Conservation (phyloP, 2,113 vertebrate genomes). For the Chlamydotis undulata region DNA sequence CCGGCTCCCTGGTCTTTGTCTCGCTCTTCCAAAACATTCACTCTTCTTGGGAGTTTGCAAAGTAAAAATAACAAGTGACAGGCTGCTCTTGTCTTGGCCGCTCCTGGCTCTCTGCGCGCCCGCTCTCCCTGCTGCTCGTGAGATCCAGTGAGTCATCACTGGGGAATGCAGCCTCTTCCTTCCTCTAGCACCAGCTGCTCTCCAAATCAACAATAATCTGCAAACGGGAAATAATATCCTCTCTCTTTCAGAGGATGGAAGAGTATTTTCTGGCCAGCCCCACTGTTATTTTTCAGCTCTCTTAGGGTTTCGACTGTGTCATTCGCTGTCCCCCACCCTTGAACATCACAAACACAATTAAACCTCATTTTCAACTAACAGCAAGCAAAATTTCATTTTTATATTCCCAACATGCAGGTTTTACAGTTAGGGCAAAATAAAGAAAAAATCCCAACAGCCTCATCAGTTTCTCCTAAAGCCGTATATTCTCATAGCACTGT, state of each 20-base stretch:
- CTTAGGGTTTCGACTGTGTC: background rate
- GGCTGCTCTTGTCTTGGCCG: background rate
- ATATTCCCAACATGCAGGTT: background rate
- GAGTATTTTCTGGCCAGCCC: background rate
- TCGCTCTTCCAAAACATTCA: background rate
- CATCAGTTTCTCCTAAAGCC: background rate
- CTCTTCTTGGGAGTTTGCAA: background rate
- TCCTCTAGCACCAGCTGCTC: slow-evolving; percentile 46
- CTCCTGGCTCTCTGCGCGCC: background rate
- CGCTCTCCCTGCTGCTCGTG: background rate
- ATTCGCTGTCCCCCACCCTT: background rate
- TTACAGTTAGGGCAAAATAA: background rate
- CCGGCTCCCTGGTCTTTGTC: background rate
- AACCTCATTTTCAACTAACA: background rate
- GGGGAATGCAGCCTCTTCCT: slow-evolving; percentile 24
- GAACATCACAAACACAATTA: background rate
- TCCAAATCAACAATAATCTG: slow-evolving; percentile 11
- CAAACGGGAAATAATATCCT: background rate
- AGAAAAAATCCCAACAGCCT: background rate
- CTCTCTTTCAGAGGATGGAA: background rate
- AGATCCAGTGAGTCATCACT: slow-evolving; percentile 5
- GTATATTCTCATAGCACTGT: background rate
- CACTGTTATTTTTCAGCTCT: background rate
- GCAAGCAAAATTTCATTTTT: background rate
- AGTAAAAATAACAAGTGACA: background rate